A percentile compares a stretch with the other conserved stretches of the same genome.
phyloP scores from a whole-genome alignment of 2,113 vertebrate genomes.

The Crypturellus undulatus region DNA sequence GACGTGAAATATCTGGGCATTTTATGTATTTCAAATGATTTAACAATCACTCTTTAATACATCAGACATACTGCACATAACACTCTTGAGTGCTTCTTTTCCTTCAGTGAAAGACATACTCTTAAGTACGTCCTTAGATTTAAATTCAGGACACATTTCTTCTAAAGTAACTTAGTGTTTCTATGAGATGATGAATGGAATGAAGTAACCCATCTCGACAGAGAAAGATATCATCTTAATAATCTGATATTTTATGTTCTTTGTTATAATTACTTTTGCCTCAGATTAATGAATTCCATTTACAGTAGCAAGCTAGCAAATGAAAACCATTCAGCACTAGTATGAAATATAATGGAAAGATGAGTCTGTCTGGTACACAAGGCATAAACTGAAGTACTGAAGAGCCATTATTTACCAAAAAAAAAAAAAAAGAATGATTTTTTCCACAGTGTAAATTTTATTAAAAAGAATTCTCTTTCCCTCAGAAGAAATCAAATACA shows the following conservation, averaged over 20 bases:
- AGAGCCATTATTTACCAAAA: background rate
- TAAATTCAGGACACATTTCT: constrained; percentile 44
- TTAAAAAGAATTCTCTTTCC: background rate
- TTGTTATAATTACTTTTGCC: constrained; percentile 69
- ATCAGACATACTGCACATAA: background rate
- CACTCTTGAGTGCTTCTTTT: background rate
- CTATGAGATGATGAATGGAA: constrained; percentile 39
- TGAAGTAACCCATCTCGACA: constrained; percentile 41
- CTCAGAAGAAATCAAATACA: background rate
- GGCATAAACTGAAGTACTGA: constrained; percentile 34
- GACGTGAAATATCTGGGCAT: background rate
- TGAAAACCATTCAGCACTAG: constrained; percentile 36
- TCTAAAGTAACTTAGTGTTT: constrained; percentile 17
- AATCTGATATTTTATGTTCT: constrained; percentile 69
- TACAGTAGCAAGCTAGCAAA: constrained; percentile 59
- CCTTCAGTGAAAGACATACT: background rate
- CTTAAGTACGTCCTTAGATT: background rate
- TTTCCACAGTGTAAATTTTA: background rate
- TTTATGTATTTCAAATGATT: background rate
- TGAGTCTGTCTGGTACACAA: constrained; percentile 15
- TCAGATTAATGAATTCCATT: constrained; percentile 71
- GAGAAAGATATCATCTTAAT: constrained; percentile 65
- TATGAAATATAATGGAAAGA: constrained; percentile 46
- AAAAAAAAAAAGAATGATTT: background rate
- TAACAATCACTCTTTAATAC: background rate